Evolutionary conservation across 2,113 vertebrate genomes (phyloP).

Genomic region (Ia io): DNA sequence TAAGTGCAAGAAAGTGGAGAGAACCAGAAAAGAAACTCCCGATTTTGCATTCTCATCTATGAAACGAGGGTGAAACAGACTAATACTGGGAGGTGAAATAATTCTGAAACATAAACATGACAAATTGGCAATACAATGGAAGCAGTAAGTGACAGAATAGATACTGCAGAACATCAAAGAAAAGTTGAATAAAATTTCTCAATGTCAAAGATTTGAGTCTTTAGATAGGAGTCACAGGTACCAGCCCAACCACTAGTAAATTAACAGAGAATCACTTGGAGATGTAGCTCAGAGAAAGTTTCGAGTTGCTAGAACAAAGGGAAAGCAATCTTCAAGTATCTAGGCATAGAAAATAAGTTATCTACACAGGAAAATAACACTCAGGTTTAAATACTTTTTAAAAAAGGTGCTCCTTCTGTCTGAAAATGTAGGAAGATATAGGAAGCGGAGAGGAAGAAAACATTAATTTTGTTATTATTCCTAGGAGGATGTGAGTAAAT

Average conservation of each 20-base stretch:
- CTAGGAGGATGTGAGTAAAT: not conserved
- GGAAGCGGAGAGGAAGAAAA: not conserved
- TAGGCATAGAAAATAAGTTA: not conserved
- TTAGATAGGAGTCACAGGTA: not conserved
- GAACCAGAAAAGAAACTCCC: not conserved
- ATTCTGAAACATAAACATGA: not conserved
- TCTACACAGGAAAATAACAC: not conserved
- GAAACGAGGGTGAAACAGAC: not conserved
- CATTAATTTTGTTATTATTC: not conserved
- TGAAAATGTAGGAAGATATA: not conserved
- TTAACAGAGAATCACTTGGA: not conserved
- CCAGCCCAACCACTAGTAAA: not conserved
- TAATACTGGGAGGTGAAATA: not conserved
- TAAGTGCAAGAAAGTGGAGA: not conserved
- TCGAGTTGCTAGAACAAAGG: not conserved
- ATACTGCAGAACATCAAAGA: not conserved
- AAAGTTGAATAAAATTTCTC: not conserved
- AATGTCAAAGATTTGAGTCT: not conserved
- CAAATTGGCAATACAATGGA: not conserved
- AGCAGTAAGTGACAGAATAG: not conserved
- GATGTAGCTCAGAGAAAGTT: not conserved
- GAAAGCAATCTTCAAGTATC: not conserved
- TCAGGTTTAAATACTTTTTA: not conserved
- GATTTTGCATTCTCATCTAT: not conserved
- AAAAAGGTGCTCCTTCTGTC: not conserved